Base-by-base conservation (phyloP, 2,797 vertebrate genomes). In the Pseudopleuronectes americanus region DNA sequence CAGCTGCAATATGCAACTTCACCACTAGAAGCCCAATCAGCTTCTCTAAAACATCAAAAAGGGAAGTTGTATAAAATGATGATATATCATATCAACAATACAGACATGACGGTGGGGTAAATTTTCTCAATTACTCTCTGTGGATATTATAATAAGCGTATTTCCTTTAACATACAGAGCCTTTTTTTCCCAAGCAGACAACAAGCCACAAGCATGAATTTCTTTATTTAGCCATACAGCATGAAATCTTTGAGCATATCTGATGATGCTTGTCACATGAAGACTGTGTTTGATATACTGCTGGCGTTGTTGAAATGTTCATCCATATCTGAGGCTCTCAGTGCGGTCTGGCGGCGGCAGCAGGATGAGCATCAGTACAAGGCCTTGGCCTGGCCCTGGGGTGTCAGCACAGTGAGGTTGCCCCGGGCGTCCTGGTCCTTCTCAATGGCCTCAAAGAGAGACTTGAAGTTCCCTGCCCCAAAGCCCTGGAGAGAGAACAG, bases 391-490 rank as follows among this genome's bases (percentile, higher is more conserved):
- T 89, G 79, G n/a, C 89, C 90, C 4, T 92, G 61, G 22, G 90
- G 45, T 14, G 90, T 94, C 72, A 93, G 64, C 51, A 83, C 74
- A 0, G 93, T 95, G 45, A 96, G 94, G 90, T 96, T 96, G 64
- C 95, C 95, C 65, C 95, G 89, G 81, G 95, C 94, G 0, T 95
- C 94, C 83, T 96, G 95, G 90, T 96, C 95, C 61, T 87, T 92
- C 87, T 95, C 95, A 69, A 96, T 96, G 74, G 95, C 95, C 90
- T 96, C 95, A 86, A 96, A 96, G 74, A 96, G 89, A 73, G 95
- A 95, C 91, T 96, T 95, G 88, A 96, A 95, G 88, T 96, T 96
- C 76, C 95, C 95, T 70, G 95, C 95, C 62, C 95, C 95, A 28
- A 96, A 96, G 76, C 95, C 95, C 95, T 96, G 83, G 49, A 89